Conservation (phyloP, 2,888 invertebrate species). For the Tinea pellionella region DNA sequence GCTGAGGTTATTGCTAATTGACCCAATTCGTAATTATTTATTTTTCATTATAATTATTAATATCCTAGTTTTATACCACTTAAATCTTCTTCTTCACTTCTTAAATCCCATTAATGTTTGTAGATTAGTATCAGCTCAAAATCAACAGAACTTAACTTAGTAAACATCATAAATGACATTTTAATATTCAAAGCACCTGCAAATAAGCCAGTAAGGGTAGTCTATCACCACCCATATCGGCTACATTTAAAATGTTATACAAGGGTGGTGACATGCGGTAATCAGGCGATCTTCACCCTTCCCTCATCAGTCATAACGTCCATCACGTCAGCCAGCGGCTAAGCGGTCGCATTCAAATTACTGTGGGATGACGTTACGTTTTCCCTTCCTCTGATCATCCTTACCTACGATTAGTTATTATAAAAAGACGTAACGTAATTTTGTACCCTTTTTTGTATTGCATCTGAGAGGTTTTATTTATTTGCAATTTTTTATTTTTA, state of each 20-base stretch:
- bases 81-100: too few species aligned
- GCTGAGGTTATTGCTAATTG: too few species aligned
- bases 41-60: too few species aligned
- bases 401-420: background rate
- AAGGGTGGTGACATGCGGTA: slow-evolving; percentile 49
- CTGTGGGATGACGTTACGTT: slow-evolving; percentile 64
- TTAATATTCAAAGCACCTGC: background rate
- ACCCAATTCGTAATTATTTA: too few species aligned
- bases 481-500: too few species aligned
- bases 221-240: slow-evolving; percentile 16
- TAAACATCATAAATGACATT: background rate
- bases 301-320: slow-evolving; percentile 60
- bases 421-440: background rate
- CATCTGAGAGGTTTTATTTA: background rate
- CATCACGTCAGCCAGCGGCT: slow-evolving; percentile 48
- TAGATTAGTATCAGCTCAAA: background rate
- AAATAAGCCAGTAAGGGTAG: slow-evolving; percentile 5
- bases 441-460: slow-evolving; percentile 13
- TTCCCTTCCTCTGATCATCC: slow-evolving; percentile 58
- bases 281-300: slow-evolving; percentile 52
- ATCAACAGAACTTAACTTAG: background rate
- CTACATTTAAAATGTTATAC: slow-evolving; percentile 53
- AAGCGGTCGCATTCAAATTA: slow-evolving; percentile 69
- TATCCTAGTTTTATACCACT: too few species aligned
- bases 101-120: too few species aligned